Evolutionary conservation across 2,113 vertebrate genomes (phyloP).

Genomic region (Ciconia boyciana): DNA sequence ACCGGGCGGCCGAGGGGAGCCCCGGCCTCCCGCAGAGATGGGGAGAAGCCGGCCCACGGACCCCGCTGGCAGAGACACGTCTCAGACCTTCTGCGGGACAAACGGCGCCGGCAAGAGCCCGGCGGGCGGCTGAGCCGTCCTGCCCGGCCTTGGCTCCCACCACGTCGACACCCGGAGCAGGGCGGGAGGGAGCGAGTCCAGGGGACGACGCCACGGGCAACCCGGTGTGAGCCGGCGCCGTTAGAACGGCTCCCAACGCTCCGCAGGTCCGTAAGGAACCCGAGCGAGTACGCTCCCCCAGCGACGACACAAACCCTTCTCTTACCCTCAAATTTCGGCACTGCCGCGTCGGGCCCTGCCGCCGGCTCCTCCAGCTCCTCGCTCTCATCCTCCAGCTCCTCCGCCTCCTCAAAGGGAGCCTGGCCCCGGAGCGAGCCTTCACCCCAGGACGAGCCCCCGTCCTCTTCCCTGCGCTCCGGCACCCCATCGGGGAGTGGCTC

Average conservation of each 20-base stretch:
- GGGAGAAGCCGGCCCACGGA: background rate
- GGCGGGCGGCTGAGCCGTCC: background rate
- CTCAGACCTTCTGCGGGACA: background rate
- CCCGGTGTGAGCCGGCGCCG: background rate
- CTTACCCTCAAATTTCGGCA: conserved; percentile 85
- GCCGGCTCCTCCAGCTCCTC: background rate
- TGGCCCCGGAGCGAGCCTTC: background rate
- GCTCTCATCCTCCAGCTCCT: background rate
- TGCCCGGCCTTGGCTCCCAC: background rate
- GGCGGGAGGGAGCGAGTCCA: background rate
- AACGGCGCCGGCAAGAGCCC: background rate
- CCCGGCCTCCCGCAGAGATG: background rate
- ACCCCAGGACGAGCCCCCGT: background rate
- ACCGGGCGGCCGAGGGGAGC: accelerated
- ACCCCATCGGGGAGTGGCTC: accelerated
- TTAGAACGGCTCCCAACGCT: accelerated
- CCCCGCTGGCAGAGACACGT: background rate
- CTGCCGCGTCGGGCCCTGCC: background rate
- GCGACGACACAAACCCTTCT: accelerated
- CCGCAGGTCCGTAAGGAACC: background rate
- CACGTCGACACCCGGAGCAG: accelerated
- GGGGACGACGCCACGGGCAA: background rate
- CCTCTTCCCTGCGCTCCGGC: background rate
- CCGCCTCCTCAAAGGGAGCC: background rate
- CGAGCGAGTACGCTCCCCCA: accelerated